Percentiles rank a stretch among this genome's conserved stretches.
These are phyloP conservation scores for Agriopis leucophaearia DNA, from an alignment of 2,888 invertebrate species.

Conservation along the genomic window DNA sequence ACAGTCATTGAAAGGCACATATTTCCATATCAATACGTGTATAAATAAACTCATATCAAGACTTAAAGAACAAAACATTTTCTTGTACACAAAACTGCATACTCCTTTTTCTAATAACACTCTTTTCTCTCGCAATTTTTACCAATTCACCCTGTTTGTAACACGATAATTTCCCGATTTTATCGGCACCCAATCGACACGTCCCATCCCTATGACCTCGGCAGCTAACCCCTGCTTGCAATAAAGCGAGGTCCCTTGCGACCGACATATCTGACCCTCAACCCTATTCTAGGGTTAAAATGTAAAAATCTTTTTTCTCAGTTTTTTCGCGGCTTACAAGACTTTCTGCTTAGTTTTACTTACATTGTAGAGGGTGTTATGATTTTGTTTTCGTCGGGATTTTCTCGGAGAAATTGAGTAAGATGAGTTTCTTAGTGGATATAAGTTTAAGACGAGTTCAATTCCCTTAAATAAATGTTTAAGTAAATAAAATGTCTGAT, in stretches of 20 bases:
- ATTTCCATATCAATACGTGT: no score
- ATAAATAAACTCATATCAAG: no score
- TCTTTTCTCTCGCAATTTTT: background rate
- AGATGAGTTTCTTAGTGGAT: constrained; percentile 4
- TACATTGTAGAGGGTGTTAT: constrained; percentile 29
- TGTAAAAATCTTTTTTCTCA: constrained; percentile 46
- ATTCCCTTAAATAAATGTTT: background rate
- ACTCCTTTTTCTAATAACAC: background rate
- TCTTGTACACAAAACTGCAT: background rate
- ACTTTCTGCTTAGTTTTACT: constrained; percentile 43
- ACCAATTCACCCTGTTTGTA: background rate
- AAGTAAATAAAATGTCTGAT: background rate
- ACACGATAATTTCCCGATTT: constrained; percentile 21
- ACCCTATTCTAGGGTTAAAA: constrained; percentile 45
- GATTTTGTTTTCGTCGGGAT: constrained; percentile 27
- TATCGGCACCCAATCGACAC: constrained; percentile 31
- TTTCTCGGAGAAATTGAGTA: constrained; percentile 19
- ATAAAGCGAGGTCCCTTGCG: constrained; percentile 44
- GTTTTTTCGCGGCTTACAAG: constrained; percentile 42
- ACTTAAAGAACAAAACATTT: no score
- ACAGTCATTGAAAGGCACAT: no score
- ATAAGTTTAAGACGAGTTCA: constrained; percentile 4
- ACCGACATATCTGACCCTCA: constrained; percentile 46
- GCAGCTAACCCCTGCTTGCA: constrained; percentile 45
- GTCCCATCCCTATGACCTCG: constrained; percentile 31